Conservation (phyloP, 2,113 vertebrate species). For the Nycticryphes semicollaris region DNA sequence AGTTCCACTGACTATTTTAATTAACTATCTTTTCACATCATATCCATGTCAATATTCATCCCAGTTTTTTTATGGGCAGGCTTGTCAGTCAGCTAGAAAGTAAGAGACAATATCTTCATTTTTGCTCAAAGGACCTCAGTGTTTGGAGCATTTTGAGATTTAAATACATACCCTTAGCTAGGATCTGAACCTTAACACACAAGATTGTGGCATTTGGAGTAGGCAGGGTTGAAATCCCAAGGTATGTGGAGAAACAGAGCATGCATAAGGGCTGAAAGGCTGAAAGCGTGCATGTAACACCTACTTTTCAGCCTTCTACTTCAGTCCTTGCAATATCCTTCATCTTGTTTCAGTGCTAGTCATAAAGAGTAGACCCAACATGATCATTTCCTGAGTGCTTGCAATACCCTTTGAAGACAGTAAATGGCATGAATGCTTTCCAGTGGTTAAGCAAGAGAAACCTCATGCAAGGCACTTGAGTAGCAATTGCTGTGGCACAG, state of each 20-base stretch:
- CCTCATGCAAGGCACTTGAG: neutral
- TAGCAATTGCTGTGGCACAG: neutral
- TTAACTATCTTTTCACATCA: neutral
- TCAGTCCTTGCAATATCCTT: neutral
- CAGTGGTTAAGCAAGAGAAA: neutral
- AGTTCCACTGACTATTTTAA: neutral
- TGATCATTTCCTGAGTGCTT: neutral
- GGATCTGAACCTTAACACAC: neutral
- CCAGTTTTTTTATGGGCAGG: neutral
- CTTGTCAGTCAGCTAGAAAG: neutral
- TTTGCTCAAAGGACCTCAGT: neutral
- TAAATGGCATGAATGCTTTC: neutral
- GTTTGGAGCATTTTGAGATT: neutral
- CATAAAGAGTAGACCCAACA: neutral
- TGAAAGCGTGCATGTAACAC: neutral
- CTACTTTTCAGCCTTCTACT: neutral
- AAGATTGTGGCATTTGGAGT: neutral
- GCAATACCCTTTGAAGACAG: neutral
- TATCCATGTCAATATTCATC: neutral
- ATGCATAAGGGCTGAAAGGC: neutral
- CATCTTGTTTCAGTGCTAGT: neutral
- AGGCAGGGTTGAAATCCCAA: neutral
- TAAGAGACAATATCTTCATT: neutral
- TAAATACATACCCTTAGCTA: neutral
- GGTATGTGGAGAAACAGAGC: neutral